Percentiles rank a stretch among this genome's conserved stretches.
These are phyloP conservation scores for Drosophila sturtevanti DNA, from an alignment of 1,140 invertebrate species.

Conservation along the genomic window DNA sequence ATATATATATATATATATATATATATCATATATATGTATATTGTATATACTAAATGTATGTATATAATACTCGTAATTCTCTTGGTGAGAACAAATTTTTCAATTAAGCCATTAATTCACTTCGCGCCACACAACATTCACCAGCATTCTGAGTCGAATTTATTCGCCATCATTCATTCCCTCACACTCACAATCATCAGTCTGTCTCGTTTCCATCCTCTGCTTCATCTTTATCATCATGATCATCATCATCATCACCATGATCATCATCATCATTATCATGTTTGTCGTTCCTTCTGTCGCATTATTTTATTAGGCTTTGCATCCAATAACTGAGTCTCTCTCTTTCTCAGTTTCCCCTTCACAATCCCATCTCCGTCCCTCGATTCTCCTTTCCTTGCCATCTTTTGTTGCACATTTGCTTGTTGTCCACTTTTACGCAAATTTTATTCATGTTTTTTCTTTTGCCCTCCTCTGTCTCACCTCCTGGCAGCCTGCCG, in stretches of 20 bases:
- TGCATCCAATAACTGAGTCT: slow-evolving; percentile 18
- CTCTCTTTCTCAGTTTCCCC: slow-evolving; percentile 18
- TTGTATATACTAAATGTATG: too few species aligned
- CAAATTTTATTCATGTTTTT: slow-evolving; percentile 76
- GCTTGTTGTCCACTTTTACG: slow-evolving; percentile 73
- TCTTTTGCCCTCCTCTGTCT: slow-evolving; percentile 31
- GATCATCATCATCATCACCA: slow-evolving; percentile 43
- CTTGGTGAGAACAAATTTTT: slow-evolving; percentile 81
- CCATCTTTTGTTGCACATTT: slow-evolving; percentile 42
- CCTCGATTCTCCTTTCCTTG: not conserved
- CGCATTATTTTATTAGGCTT: slow-evolving; percentile 79
- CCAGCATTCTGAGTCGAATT: slow-evolving; percentile 22
- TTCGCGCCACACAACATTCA: slow-evolving; percentile 65
- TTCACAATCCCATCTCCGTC: not conserved
- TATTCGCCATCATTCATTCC: slow-evolving; percentile 22
- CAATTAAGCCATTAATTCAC: slow-evolving; percentile 82
- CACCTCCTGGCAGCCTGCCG: not conserved
- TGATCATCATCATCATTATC: slow-evolving; percentile 46
- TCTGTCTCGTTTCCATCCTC: slow-evolving; percentile 24
- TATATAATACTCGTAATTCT: slow-evolving; percentile 47
- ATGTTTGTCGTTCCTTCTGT: slow-evolving; percentile 58
- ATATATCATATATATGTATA: not conserved
- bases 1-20: slow-evolving; percentile 10
- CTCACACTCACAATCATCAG: slow-evolving; percentile 50
- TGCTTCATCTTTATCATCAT: slow-evolving; percentile 49